Conservation (phyloP, 2,797 vertebrate species). For the Paratrypauchen microcephalus region DNA sequence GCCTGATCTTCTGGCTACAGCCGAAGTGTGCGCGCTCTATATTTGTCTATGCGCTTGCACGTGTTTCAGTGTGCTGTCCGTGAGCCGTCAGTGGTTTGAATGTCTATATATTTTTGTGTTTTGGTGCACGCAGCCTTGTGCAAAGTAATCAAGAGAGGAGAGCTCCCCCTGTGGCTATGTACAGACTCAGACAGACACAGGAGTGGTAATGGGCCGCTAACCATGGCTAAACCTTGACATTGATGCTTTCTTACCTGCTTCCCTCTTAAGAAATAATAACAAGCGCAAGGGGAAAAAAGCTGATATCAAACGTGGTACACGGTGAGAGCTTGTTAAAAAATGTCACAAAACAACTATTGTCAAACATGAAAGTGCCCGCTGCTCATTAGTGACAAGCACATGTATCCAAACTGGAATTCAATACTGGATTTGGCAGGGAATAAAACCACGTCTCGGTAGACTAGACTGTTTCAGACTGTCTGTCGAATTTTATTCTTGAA, state of each 20-base stretch:
- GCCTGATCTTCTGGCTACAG: conserved; percentile 71
- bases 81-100: conserved; percentile 30
- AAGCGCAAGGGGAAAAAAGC: conserved; percentile 28
- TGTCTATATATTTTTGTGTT: conserved; percentile 31
- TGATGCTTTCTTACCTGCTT: conserved; percentile 45
- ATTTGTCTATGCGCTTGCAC: conserved; percentile 24
- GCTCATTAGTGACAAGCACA: conserved; percentile 46
- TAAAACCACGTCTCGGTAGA: conserved; percentile 17
- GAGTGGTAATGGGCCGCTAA: conserved; percentile 54
- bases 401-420: conserved; percentile 48
- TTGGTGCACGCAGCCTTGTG: conserved; percentile 25
- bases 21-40: conserved; percentile 22
- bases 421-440: conserved; percentile 47
- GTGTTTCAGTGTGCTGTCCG: conserved; percentile 27
- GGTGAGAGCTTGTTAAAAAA: conserved; percentile 15
- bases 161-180: conserved; percentile 63
- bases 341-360: not conserved
- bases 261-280: not conserved
- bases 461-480: conserved; percentile 52
- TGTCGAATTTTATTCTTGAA: conserved; percentile 60
- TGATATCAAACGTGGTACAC: conserved; percentile 15
- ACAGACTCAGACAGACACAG: conserved; percentile 56
- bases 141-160: conserved; percentile 57
- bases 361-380: conserved; percentile 31
- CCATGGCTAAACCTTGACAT: conserved; percentile 45